phyloP scores from a whole-genome alignment of 2,113 vertebrate species.

The Platysteira castanea region DNA sequence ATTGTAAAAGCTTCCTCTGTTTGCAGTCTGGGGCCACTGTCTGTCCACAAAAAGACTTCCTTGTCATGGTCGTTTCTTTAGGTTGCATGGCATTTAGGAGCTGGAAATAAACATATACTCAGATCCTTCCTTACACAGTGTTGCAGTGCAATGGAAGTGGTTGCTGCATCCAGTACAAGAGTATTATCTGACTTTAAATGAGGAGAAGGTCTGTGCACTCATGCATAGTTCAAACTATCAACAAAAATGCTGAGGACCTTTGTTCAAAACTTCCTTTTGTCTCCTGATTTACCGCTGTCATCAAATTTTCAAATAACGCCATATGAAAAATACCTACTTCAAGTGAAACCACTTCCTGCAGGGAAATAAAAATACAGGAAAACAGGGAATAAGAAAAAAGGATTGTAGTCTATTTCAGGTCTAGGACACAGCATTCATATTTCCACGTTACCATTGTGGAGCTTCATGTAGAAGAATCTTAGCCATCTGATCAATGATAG shows the following conservation, averaged over 20 bases:
- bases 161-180: neutral
- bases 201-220: neutral
- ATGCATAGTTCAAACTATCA: neutral
- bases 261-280: constrained; percentile 4
- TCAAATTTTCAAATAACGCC: constrained; percentile 1
- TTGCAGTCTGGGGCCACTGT: constrained; percentile 34
- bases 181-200: neutral
- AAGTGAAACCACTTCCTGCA: constrained; percentile 29
- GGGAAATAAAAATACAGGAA: neutral
- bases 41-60: constrained; percentile 28
- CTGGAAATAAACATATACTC: neutral
- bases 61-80: constrained; percentile 29
- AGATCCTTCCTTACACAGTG: neutral
- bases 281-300: neutral
- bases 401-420: neutral
- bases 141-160: neutral
- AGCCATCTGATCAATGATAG: neutral
- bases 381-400: neutral
- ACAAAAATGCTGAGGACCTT: neutral
- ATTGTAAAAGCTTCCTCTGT: constrained; percentile 34
- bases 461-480: neutral
- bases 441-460: neutral
- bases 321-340: neutral
- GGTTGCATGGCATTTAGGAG: neutral
- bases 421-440: neutral